Evolutionary conservation across 1,140 invertebrate genomes (phyloP), one percentile per base, ranked within the genome.

Genomic region (Sminthurides bifidus): DNA sequence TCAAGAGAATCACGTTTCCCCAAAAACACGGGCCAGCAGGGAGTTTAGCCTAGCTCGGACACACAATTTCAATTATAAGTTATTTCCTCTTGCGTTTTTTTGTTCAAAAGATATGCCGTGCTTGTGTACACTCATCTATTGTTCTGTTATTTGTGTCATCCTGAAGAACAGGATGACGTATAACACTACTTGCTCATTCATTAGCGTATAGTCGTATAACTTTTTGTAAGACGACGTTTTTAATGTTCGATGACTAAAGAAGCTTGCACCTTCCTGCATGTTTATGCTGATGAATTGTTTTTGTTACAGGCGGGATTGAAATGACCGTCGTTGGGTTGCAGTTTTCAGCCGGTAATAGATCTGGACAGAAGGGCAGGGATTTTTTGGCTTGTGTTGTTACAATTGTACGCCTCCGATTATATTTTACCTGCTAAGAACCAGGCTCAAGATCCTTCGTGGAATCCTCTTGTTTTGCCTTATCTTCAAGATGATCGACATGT

Each of bases 151-250:
- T 19, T 33, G 37, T 12, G 31, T 35, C 33, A 35, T 50, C 48
- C 48, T 35, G 48, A 50, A 21, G 5, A 50, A 50, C 48, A 35
- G 30, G 48, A 30, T 33, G 48, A 35, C 10, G n/a, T 35, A 10
- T 10, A 35, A 35, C n/a, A 10, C 33, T n/a, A 35, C 10, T n/a
- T 35, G n/a, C 33, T 35, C 10, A 35, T 10, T 35, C n/a, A 35
- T n/a, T 10, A 10, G n/a, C 33, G 10, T 10, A n/a, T 35, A 35
- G 33, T 35, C 33, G 10, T 35, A n/a, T n/a, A n/a, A n/a, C n/a
- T n/a, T n/a, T n/a, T n/a, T n/a, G n/a, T n/a, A n/a, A n/a, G n/a
- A n/a, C n/a, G n/a, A n/a, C n/a, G n/a, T n/a, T n/a, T n/a, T n/a
- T n/a, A n/a, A n/a, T 35, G n/a, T 44, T 44, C 41, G 27, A 21